A percentile compares a stretch with the other conserved stretches of the same genome.
These are phyloP conservation scores for Tetrapedia diversipes DNA, from an alignment of 2,888 invertebrate genomes.

Conservation along the genomic window DNA sequence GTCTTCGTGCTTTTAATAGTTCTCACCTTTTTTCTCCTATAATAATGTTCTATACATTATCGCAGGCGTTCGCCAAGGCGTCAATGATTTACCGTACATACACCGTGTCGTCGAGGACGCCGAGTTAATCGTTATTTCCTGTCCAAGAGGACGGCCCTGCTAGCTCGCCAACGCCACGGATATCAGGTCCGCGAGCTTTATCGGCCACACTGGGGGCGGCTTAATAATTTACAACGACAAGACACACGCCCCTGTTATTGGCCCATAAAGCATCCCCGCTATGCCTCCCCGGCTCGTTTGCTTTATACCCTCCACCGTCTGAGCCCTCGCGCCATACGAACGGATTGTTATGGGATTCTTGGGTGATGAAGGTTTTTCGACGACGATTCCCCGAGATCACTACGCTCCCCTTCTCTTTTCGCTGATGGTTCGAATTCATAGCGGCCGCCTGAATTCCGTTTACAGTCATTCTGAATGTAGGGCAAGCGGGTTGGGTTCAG, in stretches of 20 bases:
- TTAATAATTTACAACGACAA: slow-evolving; percentile 80
- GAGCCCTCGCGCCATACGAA: not conserved
- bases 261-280: slow-evolving; percentile 77
- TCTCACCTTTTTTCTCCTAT: not conserved
- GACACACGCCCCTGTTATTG: slow-evolving; percentile 78
- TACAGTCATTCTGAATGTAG: too few relatives aligned
- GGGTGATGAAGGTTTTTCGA: not conserved
- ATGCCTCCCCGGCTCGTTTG: slow-evolving; percentile 38
- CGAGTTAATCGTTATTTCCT: slow-evolving; percentile 56
- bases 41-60: not conserved
- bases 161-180: slow-evolving; percentile 2
- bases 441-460: too few relatives aligned
- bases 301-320: slow-evolving; percentile 44
- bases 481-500: too few relatives aligned
- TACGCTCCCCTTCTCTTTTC: too few relatives aligned
- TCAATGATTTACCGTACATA: slow-evolving; percentile 47
- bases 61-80: slow-evolving; percentile 1
- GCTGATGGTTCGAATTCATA: too few relatives aligned
- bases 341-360: slow-evolving; percentile 13
- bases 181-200: slow-evolving; percentile 52
- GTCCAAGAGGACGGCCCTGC: slow-evolving; percentile 10
- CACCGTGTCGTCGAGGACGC: slow-evolving; percentile 31
- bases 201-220: slow-evolving; percentile 53
- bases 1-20: slow-evolving; percentile 18
- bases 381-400: not conserved